These are phyloP conservation scores for Karalla daura DNA, from an alignment of 2,797 vertebrate species.

Conservation along the genomic window DNA sequence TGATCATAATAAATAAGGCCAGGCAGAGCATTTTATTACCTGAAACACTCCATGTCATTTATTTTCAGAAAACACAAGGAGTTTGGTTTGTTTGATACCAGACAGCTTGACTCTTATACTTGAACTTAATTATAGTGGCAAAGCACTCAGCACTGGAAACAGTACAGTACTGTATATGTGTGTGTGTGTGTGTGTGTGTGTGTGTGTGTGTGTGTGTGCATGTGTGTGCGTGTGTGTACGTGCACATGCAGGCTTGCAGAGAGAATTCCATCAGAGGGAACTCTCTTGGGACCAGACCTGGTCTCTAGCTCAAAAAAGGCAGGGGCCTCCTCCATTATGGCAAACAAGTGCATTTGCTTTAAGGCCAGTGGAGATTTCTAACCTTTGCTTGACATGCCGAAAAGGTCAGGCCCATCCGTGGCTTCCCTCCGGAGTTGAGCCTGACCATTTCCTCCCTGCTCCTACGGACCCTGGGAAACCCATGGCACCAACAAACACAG, in stretches of 20 bases:
- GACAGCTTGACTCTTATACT: slow-evolving; percentile 24
- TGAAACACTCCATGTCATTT: slow-evolving; percentile 17
- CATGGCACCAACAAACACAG: slow-evolving; percentile 3
- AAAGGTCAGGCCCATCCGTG: slow-evolving; percentile 84
- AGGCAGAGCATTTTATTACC: slow-evolving; percentile 21
- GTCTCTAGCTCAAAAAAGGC: slow-evolving; percentile 71
- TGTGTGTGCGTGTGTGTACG: slow-evolving; percentile 36
- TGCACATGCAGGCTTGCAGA: slow-evolving; percentile 32
- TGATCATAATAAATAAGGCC: slow-evolving; percentile 14
- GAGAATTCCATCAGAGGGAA: slow-evolving; percentile 70
- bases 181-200: slow-evolving; percentile 23
- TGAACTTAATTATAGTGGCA: slow-evolving; percentile 46
- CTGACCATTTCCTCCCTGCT: slow-evolving; percentile 67
- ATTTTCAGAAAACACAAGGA: slow-evolving; percentile 25
- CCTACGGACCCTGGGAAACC: slow-evolving; percentile 41
- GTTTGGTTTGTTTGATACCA: slow-evolving; percentile 36
- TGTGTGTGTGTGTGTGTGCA: slow-evolving; percentile 25
- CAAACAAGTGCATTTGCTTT: slow-evolving; percentile 86
- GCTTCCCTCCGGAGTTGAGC: slow-evolving; percentile 71
- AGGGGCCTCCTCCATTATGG: slow-evolving; percentile 82
- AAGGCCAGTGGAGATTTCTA: slow-evolving; percentile 88
- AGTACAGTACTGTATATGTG: slow-evolving; percentile 4
- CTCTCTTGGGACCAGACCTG: slow-evolving; percentile 73
- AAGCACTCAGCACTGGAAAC: slow-evolving; percentile 36
- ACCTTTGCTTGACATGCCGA: slow-evolving; percentile 86